phyloP scores from a whole-genome alignment of 2,797 vertebrate species.

The Tenualosa ilisha region DNA sequence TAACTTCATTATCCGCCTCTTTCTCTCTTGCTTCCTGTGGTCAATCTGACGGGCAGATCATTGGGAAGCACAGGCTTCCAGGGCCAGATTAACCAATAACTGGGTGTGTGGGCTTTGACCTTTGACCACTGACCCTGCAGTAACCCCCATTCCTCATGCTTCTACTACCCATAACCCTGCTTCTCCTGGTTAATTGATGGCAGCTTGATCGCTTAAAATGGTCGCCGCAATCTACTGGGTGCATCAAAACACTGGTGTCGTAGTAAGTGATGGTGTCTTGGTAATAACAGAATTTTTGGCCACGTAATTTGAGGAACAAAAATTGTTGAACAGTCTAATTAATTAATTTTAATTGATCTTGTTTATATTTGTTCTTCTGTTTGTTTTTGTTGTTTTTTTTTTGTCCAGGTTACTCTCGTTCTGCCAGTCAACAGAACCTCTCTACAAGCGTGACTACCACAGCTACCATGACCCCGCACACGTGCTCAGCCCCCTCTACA shows the following conservation, averaged over 20 bases:
- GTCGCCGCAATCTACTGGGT: not conserved
- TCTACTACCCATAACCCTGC: not conserved
- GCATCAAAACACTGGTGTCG: not conserved
- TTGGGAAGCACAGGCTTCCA: not conserved
- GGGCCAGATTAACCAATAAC: not conserved
- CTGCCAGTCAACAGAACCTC: conserved; percentile 80
- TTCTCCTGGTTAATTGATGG: not conserved
- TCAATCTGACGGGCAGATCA: not conserved
- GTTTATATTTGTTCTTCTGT: not conserved
- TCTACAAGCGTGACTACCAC: conserved; percentile 69
- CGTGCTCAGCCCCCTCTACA: conserved; percentile 82
- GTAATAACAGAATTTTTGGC: not conserved
- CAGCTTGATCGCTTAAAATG: conserved; percentile 11
- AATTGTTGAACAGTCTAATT: not conserved
- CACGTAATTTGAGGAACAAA: not conserved
- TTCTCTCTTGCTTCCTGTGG: not conserved
- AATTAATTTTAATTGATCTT: not conserved
- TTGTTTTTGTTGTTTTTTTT: conserved; percentile 31
- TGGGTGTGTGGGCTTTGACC: conserved; percentile 4
- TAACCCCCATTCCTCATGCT: conserved; percentile 1
- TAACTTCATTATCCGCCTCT: not conserved
- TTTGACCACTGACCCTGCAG: not conserved
- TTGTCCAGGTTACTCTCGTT: conserved; percentile 84
- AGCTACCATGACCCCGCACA: conserved; percentile 83
- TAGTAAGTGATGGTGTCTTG: not conserved